Conservation (phyloP, 2,888 invertebrate species). For the Drepana falcataria region DNA sequence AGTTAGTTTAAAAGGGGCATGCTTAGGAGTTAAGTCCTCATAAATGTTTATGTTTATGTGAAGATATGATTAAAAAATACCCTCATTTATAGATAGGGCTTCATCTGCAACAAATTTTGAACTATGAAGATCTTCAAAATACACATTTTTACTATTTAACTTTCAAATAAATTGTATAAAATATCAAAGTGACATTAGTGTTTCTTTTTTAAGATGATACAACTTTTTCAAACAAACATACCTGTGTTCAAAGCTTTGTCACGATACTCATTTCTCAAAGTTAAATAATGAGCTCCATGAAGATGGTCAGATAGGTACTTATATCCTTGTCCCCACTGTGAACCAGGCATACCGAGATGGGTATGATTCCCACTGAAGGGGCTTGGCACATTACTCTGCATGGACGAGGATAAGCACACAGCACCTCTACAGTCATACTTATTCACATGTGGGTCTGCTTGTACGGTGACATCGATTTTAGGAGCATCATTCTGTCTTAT, state of each 20-base stretch:
- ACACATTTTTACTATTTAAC: no score
- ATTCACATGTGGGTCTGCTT: slow-evolving; percentile 79
- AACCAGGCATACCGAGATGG: slow-evolving; percentile 88
- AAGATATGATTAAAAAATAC: no score
- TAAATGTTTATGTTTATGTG: no score
- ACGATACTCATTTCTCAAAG: slow-evolving; percentile 72
- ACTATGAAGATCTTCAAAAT: no score
- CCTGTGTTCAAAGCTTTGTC: slow-evolving; percentile 44
- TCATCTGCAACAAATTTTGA: no score
- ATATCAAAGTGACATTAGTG: no score
- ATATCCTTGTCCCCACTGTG: slow-evolving; percentile 83
- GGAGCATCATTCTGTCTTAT: slow-evolving; percentile 37
- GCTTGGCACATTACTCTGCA: slow-evolving; percentile 87
- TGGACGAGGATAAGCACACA: slow-evolving; percentile 82
- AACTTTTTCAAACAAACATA: slow-evolving; percentile 28
- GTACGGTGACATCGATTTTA: slow-evolving; percentile 51
- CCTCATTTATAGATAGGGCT: no score
- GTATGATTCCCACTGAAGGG: slow-evolving; percentile 81
- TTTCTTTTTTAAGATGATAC: no score
- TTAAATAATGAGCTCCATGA: slow-evolving; percentile 81
- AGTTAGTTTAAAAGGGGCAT: no score
- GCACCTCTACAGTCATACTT: slow-evolving; percentile 84
- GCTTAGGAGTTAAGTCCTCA: no score
- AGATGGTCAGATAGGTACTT: slow-evolving; percentile 85
- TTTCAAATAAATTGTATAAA: no score